Evolutionary conservation across 2,888 invertebrate species (phyloP).

Genomic region (Drosophila greeni): DNA sequence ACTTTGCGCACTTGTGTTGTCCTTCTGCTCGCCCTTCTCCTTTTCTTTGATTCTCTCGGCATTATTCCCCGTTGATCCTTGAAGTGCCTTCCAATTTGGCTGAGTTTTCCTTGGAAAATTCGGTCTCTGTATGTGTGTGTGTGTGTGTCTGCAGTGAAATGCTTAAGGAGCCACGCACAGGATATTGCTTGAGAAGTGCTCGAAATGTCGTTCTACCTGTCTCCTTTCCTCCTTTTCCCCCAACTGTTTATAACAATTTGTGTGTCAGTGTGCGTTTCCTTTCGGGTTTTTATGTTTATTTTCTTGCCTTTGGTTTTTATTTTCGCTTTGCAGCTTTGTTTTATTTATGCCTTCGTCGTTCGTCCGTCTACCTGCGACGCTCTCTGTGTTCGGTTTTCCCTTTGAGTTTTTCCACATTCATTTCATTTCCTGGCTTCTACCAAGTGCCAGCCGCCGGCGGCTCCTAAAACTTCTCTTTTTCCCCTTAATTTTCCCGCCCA

Average conservation of each 20-base stretch:
- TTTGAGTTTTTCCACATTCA: conserved; percentile 71
- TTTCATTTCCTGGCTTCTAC: conserved; percentile 64
- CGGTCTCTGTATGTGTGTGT: conserved; percentile 12
- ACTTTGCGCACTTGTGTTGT: neutral
- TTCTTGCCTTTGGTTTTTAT: conserved; percentile 41
- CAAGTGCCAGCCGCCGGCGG: conserved; percentile 44
- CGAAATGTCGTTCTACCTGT: conserved; percentile 37
- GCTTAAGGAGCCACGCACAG: conserved; percentile 32
- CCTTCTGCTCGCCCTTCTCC: neutral
- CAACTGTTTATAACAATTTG: conserved; percentile 24
- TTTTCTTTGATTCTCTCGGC: neutral
- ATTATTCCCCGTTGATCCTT: conserved; percentile 32
- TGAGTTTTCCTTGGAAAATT: conserved; percentile 37
- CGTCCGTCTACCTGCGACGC: conserved; percentile 29
- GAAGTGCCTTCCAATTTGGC: conserved; percentile 40
- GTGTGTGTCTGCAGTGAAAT: conserved; percentile 19
- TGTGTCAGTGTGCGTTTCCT: conserved; percentile 31
- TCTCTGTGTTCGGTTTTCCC: conserved; percentile 43
- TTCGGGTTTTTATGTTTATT: conserved; percentile 27
- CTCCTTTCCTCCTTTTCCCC: conserved; percentile 1
- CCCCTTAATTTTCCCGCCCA: neutral
- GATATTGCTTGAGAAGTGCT: conserved; percentile 49
- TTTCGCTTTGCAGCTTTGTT: conserved; percentile 36
- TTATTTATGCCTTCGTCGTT: conserved; percentile 34
- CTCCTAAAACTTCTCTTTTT: conserved; percentile 31